A percentile compares a stretch with the other conserved stretches of the same genome.
phyloP scores from a whole-genome alignment of 2,113 vertebrate species.

The Cercocebus atys region DNA sequence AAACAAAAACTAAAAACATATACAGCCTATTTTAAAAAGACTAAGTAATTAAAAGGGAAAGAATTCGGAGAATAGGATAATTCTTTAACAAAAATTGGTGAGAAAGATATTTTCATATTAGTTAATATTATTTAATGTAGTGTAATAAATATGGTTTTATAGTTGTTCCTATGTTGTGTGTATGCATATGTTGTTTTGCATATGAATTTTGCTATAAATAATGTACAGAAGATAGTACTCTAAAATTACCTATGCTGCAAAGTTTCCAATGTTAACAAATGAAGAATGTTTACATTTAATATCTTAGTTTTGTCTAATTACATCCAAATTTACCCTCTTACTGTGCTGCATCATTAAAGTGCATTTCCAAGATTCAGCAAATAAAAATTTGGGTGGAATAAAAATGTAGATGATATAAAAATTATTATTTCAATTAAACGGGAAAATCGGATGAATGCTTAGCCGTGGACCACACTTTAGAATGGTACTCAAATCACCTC shows the following conservation, averaged over 20 bases:
- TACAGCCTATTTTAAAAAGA: neutral
- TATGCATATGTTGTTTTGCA: neutral
- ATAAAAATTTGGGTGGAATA: neutral
- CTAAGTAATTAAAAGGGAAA: neutral
- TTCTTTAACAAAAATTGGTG: neutral
- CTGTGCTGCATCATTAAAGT: neutral
- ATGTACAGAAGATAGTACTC: neutral
- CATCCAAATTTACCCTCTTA: neutral
- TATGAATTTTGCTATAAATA: neutral
- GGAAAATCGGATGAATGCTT: neutral
- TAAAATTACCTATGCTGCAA: neutral
- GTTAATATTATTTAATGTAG: neutral
- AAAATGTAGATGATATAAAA: neutral
- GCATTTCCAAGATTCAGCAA: neutral
- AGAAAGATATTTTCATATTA: neutral
- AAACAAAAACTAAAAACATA: neutral
- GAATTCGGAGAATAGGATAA: neutral
- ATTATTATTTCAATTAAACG: neutral
- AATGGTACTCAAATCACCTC: neutral
- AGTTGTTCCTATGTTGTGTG: neutral
- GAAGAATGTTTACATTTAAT: neutral
- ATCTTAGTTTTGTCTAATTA: neutral
- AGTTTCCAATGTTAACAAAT: neutral
- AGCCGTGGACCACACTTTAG: neutral
- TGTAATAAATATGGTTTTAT: neutral